Base-by-base conservation (phyloP, 2,888 invertebrate species). In the Romanomermis culicivorax region DNA sequence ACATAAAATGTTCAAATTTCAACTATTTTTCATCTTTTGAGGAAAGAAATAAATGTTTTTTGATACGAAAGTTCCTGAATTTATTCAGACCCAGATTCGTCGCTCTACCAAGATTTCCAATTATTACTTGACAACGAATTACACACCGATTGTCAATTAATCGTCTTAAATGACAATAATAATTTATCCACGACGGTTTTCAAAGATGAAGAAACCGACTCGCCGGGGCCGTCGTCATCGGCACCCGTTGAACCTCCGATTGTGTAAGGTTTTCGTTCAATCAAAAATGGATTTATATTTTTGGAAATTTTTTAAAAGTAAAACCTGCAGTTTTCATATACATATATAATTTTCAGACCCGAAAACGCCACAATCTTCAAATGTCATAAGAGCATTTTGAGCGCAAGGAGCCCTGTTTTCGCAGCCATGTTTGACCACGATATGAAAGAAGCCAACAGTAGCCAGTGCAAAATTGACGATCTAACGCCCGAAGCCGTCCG, bases 381-480 rank as follows among this genome's bases (percentile, higher is more conserved):
- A 36, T 36, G 36, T 17, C 93, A 95, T 74, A 93, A 93, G 79
- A 88, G 91, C 63, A 87, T 93, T 70, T 77, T 93, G 73, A 85
- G 87, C 73, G 83, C 93, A 63, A 80, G 93, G 67, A 91, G 89
- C 77, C 88, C 89, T 61, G 93, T 93, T 47, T 95, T 95, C 75
- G 88, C 88, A 69, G 95, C 93, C 60, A 95, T 95, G 91, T 95
- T 95, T 72, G 89, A 91, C 71, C 93, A 95, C 73, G 36, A 93
- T 74, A 93, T 93, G 89, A 88, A 89, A 70, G 95, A 95, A 71
- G 49, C 49, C 36, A 57, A 62, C 50, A 62, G 70, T 72, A 93
- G 91, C 75, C 79, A 89, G 67, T 93, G 93, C 53, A 89, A 88
- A 58, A 74, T 75, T 50, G 51, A 53, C 11, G 56, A 55, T 27